Evolutionary conservation across 2,113 vertebrate genomes (phyloP).

Genomic region (Siphamia tubifer): DNA sequence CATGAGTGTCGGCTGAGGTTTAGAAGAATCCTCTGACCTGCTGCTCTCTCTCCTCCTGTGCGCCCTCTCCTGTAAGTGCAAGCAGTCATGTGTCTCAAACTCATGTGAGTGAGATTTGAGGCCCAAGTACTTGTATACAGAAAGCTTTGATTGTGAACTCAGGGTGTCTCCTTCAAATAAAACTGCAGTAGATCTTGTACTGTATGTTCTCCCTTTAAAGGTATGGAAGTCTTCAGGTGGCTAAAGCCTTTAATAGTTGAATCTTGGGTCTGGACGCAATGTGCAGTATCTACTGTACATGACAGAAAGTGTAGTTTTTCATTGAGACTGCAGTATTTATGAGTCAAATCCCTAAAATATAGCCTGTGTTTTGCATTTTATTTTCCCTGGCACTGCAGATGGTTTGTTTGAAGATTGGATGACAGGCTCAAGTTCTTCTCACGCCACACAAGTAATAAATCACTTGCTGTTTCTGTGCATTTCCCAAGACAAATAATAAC

Average conservation of each 20-base stretch:
- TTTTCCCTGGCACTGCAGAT: not conserved
- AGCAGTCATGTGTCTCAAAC: constrained; percentile 83
- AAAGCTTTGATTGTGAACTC: constrained; percentile 59
- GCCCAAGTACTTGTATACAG: constrained; percentile 48
- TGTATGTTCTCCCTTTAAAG: not conserved
- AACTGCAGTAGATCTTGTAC: not conserved
- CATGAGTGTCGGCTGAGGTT: constrained; percentile 72
- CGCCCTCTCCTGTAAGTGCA: constrained; percentile 54
- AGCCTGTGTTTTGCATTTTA: not conserved
- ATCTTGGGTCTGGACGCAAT: too few species aligned
- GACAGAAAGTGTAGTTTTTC: too few species aligned
- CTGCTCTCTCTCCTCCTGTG: constrained; percentile 46
- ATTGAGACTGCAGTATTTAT: not conserved
- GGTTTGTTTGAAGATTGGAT: not conserved
- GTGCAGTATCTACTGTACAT: too few species aligned
- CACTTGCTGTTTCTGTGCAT: constrained; percentile 8
- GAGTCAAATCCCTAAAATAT: not conserved
- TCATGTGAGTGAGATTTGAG: constrained; percentile 90
- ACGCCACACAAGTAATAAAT: constrained; percentile 32
- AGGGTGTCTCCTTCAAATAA: constrained; percentile 13
- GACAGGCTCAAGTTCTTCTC: constrained; percentile 16
- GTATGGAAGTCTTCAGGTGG: not conserved
- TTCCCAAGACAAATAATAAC: constrained; percentile 31
- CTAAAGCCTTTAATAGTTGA: not conserved
- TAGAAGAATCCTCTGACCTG: constrained; percentile 58